phyloP scores from a whole-genome alignment of 2,888 invertebrate species.

The Tiliacea aurago region DNA sequence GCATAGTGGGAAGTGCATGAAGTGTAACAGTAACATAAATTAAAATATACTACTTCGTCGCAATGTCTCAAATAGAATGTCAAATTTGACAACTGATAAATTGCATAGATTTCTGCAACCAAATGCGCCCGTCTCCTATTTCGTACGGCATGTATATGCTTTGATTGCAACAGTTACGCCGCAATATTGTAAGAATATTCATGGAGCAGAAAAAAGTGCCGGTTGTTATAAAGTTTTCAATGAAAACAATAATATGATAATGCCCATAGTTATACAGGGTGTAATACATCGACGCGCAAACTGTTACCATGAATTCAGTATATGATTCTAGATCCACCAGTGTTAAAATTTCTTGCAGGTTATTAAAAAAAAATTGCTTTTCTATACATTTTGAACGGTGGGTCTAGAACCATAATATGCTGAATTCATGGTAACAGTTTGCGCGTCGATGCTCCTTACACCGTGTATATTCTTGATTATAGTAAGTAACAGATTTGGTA shows the following conservation, averaged over 20 bases:
- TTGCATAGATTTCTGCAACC: constrained; percentile 19
- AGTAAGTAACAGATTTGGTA: constrained; percentile 35
- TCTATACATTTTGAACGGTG: not conserved
- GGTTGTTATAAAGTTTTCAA: constrained; percentile 29
- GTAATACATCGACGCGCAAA: not conserved
- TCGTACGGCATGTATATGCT: constrained; percentile 8
- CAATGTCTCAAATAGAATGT: not conserved
- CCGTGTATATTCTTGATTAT: constrained; percentile 12
- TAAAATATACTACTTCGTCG: not conserved
- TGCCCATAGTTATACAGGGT: constrained; percentile 7
- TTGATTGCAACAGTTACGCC: constrained; percentile 17
- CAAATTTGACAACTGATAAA: not conserved
- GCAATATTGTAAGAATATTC: constrained; percentile 45
- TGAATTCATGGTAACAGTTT: not conserved
- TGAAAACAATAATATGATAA: constrained; percentile 20
- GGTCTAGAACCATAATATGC: not conserved
- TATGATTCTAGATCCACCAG: not conserved
- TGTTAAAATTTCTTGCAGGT: not conserved
- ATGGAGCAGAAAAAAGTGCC: not conserved
- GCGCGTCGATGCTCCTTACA: not conserved
- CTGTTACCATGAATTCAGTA: not conserved
- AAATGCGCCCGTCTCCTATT: not conserved
- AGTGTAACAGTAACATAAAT: not conserved
- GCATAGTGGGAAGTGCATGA: constrained; percentile 3
- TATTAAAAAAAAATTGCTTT: not conserved